Evolutionary conservation across 2,888 invertebrate species (phyloP), one percentile per base, ranked within the genome.

Genomic region (Charanyca ferruginea): DNA sequence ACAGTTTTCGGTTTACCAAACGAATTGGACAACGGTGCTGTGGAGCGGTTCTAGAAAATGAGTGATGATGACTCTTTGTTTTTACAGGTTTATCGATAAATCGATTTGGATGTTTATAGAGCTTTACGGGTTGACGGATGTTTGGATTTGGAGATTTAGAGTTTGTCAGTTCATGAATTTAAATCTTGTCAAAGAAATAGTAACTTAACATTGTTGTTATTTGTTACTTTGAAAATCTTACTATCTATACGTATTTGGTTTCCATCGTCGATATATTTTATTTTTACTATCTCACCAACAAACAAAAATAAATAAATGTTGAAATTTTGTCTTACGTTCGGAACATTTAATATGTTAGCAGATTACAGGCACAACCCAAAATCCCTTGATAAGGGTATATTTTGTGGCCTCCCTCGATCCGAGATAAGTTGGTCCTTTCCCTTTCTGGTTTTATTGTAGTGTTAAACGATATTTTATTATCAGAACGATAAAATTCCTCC

Each of bases 381-480:
- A 57, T 71, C 70, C 74, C 66, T 47, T 78, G 85, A 87, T 87
- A 87, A 87, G 86, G 79, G 74, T 82, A 75, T 73, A 79, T 83
- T 83, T 81, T 77, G 83, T 89, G 86, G 85, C 88, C 76, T 83
- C 86, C 83, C 86, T 81, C 71, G 85, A 85, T 80, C 81, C 68
- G 61, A 90, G 91, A 92, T 92, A 92, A 87, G 83, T 73, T 73
- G 64, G 67, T 70, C 83, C 80, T 82, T 79, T 80, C 83, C 83
- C 73, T 80, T 73, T 69, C 78, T 82, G 77, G 79, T 87, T 92
- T 91, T 92, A 92, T 88, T 89, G 87, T 88, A 83, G 89, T 89
- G 91, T 90, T 90, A 92, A 92, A 90, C 89, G 90, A 92, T 94
- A 93, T 90, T 93, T 93, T 92, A 93, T 92, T 90, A 92, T 90